Evolutionary conservation across 2,888 invertebrate genomes (phyloP), one percentile per base, ranked within the genome.

Genomic region (Brachyopa scutellaris): DNA sequence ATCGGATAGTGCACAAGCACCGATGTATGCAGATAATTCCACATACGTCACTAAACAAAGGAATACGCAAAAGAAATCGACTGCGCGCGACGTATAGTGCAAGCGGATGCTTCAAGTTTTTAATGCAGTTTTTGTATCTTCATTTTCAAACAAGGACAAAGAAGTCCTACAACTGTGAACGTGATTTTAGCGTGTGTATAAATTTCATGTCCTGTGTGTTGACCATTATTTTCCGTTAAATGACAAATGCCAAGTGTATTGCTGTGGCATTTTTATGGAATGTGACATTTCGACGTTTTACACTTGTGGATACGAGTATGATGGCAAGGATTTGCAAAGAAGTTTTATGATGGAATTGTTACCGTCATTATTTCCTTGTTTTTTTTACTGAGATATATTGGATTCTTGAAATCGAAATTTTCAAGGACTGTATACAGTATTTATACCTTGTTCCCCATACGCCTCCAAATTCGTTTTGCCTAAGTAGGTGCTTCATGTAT

Each of bases 381-480:
- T 31, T 23, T 40, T 11, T 15, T 21, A 9, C 9, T 11, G 13
- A 31, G 42, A 61, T 47, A 45, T 23, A 42, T 73, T 42, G 13
- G 29, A 15, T 53, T 45, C 23, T 33, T 38, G 19, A n/a, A 55
- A 73, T 47, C 55, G 62, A 64, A 64, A 36, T 19, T 38, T 29
- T 7, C 51, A 61, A 72, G 70, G 61, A 31, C 69, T n/a, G n/a
- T n/a, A n/a, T n/a, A n/a, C n/a, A n/a, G n/a, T 11, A 17, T n/a
- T 19, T 40, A n/a, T n/a, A n/a, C n/a, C n/a, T n/a, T n/a, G n/a
- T n/a, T n/a, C n/a, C n/a, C 6, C 21, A 11, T 40, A 42, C 38
- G 38, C 17, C 29, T 19, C 15, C n/a, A 4, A 29, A 1, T 31
- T 21, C 5, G 9, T 15, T 51, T 21, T 7, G 23, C 9, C 2